These are phyloP conservation scores for Eunapius fragilis DNA, from an alignment of 37 sponge, comb jelly and placozoan species.

Conservation along the genomic window DNA sequence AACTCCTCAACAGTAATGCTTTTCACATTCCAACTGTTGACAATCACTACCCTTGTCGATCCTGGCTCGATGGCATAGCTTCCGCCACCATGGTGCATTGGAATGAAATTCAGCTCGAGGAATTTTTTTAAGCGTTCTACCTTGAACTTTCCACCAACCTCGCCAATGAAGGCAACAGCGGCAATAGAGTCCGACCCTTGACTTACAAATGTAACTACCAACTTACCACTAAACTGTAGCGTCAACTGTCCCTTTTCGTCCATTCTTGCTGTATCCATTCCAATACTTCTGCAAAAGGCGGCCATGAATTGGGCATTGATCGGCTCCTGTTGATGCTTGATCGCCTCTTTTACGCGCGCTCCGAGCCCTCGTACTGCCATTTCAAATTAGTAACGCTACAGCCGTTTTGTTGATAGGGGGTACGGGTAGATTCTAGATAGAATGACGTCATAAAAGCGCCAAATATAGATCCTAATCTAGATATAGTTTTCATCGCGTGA, in stretches of 20 bases:
- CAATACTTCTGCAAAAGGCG: neutral
- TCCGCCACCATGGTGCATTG: neutral
- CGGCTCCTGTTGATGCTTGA: neutral
- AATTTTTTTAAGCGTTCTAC: neutral
- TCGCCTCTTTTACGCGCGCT: neutral
- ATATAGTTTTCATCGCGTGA: no score
- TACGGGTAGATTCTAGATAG: no score
- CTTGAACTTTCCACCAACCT: neutral
- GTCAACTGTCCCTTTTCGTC: neutral
- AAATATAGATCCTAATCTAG: no score
- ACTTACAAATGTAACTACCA: neutral
- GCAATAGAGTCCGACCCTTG: neutral
- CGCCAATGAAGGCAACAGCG: neutral
- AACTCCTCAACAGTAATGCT: no score
- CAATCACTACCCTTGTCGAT: neutral
- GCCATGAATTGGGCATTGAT: neutral
- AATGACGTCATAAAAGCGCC: no score
- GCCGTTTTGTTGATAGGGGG: no score
- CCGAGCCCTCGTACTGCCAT: neutral
- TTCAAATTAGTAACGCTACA: neutral
- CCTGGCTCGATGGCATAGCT: neutral
- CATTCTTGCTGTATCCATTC: neutral
- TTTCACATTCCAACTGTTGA: no score
- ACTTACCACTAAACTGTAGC: neutral
- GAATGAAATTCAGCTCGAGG: neutral